Base-by-base conservation (phyloP, 2,113 vertebrate genomes). In the Prochilodus magdalenae region DNA sequence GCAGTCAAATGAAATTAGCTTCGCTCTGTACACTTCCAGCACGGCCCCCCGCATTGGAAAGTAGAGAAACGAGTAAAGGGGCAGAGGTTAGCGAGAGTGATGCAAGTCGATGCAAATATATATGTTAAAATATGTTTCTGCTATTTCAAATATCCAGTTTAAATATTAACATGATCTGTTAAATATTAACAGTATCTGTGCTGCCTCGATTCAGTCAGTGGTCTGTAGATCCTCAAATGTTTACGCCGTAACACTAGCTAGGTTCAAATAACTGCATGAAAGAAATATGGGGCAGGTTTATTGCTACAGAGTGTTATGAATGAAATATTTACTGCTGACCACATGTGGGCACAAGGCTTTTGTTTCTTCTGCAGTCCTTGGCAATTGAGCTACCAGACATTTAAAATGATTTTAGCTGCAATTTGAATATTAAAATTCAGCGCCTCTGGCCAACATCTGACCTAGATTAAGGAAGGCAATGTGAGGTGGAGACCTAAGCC, bases 391-490 rank as follows among this genome's bases (percentile, higher is more conserved):
- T 16, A 57, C 49, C 62, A 81, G 78, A 73, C 29, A 63, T 72
- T 81, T 53, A 69, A 74, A 69, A 81, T 86, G 75, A 84, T 84
- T 73, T 78, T 63, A 15, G 6, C 66, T 57, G 65, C 24, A 59
- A 29, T 80, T 73, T 78, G 75, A 53, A 40, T 40, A 74, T 75
- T 82, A 76, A 87, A 82, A 84, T 86, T 49, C 27, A n/a, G 16
- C 73, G 73, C 84, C 85, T 83, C 79, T 73, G 79, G 86, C 82
- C 67, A 82, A 63, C 74, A 3, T 13, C 51, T 89, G 88, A 88
- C 88, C 86, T 67, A 82, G 67, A 90, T 89, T 73, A 83, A 75
- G 30, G 81, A 65, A 79, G 60, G 59, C 70, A 71, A 84, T 79
- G 60, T 79, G 53, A 86, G 80, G 53, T 36, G 49, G 75, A 70